These are phyloP conservation scores for Aspidapion aeneum DNA, from an alignment of 2,888 invertebrate species.

Conservation along the genomic window DNA sequence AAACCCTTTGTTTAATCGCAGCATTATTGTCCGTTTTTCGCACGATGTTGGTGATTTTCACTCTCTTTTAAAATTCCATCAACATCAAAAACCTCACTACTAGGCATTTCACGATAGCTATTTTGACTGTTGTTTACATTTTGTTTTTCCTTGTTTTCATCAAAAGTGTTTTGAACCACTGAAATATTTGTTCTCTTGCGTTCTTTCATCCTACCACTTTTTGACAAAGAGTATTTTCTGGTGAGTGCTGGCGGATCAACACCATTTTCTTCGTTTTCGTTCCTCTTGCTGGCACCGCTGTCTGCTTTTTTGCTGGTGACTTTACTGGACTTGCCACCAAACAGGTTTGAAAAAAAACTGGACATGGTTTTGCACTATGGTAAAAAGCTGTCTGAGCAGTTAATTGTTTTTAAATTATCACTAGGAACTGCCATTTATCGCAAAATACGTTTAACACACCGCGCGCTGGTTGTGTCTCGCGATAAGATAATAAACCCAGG, in stretches of 20 bases:
- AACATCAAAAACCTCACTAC: slow-evolving; percentile 23
- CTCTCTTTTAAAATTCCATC: slow-evolving; percentile 21
- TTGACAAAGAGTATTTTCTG: slow-evolving; percentile 33
- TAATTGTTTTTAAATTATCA: slow-evolving; percentile 2
- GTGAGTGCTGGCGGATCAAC: slow-evolving; percentile 22
- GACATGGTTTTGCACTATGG: slow-evolving; percentile 22
- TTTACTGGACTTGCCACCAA: slow-evolving; percentile 24
- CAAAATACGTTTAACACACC: background rate
- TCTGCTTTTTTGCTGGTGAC: slow-evolving; percentile 13
- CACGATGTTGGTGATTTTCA: too few species aligned
- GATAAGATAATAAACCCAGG: slow-evolving; percentile 8
- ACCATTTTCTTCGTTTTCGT: slow-evolving; percentile 9
- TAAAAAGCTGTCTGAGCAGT: background rate
- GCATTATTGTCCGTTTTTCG: too few species aligned
- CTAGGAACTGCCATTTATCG: slow-evolving; percentile 1
- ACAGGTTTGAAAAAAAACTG: slow-evolving; percentile 28
- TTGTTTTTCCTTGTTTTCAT: background rate
- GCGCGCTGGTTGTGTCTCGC: background rate
- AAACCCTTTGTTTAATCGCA: too few species aligned
- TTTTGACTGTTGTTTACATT: background rate
- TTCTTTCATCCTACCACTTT: slow-evolving; percentile 38
- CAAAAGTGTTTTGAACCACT: slow-evolving; percentile 18
- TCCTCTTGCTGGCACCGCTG: slow-evolving; percentile 6
- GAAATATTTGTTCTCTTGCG: slow-evolving; percentile 30
- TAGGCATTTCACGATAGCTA: slow-evolving; percentile 1